Conservation (phyloP, 92 coral and sea anemone species). For the Phymanthus crucifer region DNA sequence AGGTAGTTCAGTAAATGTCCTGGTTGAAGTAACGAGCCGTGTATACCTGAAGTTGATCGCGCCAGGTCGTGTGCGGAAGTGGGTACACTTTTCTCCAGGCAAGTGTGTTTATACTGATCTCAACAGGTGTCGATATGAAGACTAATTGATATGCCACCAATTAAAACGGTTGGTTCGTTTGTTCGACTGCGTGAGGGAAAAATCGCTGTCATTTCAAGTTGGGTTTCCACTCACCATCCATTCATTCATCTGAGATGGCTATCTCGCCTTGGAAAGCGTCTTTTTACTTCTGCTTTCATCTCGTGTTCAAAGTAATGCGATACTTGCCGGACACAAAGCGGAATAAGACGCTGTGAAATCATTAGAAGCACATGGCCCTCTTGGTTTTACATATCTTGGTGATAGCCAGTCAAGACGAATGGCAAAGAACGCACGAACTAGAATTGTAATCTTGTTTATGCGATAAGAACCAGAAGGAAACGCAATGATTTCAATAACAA, state of each 20-base stretch:
- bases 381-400: constrained; percentile 29
- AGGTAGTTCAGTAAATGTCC: neutral
- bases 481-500: constrained; percentile 4
- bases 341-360: constrained; percentile 3
- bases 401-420: constrained; percentile 1
- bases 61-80: neutral
- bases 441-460: constrained; percentile 19
- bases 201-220: constrained; percentile 17
- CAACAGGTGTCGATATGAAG: constrained; percentile 26
- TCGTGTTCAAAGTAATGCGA: constrained; percentile 23
- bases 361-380: constrained; percentile 29
- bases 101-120: constrained; percentile 18
- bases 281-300: constrained; percentile 12
- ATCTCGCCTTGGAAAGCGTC: constrained; percentile 9
- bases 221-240: neutral
- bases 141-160: constrained; percentile 36
- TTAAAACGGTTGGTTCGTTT: constrained; percentile 22
- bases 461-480: constrained; percentile 2
- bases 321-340: constrained; percentile 1
- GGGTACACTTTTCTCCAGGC: neutral
- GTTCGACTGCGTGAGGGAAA: constrained; percentile 9
- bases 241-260: neutral
- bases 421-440: neutral
- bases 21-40: neutral
- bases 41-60: neutral